Percentiles rank a stretch among this genome's conserved stretches.
phyloP scores from a whole-genome alignment of 35 echinoderm and acorn worm genomes.

The Heliocidaris erythrogramma region DNA sequence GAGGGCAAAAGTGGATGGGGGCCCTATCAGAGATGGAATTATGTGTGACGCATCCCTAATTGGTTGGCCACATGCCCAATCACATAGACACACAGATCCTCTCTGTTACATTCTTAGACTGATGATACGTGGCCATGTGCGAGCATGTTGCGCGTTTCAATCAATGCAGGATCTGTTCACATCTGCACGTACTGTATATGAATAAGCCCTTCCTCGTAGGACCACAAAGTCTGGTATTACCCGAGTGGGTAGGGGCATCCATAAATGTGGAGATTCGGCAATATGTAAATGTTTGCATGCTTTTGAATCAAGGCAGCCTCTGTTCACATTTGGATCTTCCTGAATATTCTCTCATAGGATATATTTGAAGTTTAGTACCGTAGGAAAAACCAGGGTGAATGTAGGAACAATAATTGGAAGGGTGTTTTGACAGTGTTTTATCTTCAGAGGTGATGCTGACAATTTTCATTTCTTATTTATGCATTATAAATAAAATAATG shows the following conservation, averaged over 20 bases:
- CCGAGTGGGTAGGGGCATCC: no score
- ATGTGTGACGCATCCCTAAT: conserved; percentile 2
- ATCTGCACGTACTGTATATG: background rate
- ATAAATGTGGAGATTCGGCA: no score
- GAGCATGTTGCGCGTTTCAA: background rate
- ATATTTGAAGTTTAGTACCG: no score
- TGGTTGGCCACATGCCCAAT: conserved; percentile 14
- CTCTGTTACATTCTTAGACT: conserved; percentile 1
- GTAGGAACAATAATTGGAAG: no score
- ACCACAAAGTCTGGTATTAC: background rate
- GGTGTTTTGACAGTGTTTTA: no score
- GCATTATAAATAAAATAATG: no score
- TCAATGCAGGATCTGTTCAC: background rate
- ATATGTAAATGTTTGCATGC: no score
- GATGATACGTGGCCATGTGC: background rate
- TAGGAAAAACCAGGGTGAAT: no score
- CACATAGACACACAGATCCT: conserved; percentile 10
- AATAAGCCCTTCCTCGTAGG: background rate
- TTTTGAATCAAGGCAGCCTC: background rate
- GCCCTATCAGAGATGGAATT: background rate
- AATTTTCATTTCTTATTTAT: no score
- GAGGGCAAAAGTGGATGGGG: background rate
- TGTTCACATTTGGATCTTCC: background rate
- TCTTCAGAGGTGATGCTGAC: no score
- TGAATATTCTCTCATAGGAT: no score